Evolutionary conservation across 1,140 invertebrate species (phyloP), one percentile per base, ranked within the genome.

Genomic region (Drosophila erecta): DNA sequence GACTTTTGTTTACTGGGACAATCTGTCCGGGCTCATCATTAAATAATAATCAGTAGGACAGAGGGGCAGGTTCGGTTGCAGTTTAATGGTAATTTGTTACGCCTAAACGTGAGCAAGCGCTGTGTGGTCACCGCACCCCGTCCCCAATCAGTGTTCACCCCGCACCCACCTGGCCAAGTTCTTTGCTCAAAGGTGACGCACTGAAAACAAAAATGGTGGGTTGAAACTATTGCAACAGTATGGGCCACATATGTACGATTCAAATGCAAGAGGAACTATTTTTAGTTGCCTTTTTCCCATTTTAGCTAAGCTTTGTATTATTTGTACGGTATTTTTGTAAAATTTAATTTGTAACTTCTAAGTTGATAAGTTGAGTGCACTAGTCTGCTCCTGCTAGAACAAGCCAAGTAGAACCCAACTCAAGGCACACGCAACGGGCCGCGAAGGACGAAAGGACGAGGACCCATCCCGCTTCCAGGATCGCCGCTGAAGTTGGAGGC

Each of bases 71-170:
- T 27, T 57, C 44, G 57, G 20, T 27, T 41, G 55, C 59, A 77
- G 77, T 75, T 85, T 90, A 90, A 90, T 85, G 70, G 86, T 81
- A 90, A 91, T 91, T 91, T 90, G 84, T 91, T 91, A 91, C 89
- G 89, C 89, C 89, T 91, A 91, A 91, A 91, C 78, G 89, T 85
- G 70, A 64, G 67, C 89, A 91, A 89, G 79, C 90, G 75, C 57
- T 76, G 22, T 76, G 56, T 73, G 74, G 62, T 76, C 74, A 58
- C 62, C 55, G 64, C 51, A 51, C 35, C 41, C 24, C 55, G 73
- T 67, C 49, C 62, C 67, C 79, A 76, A 84, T 62, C 72, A 60
- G 38, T 15, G 10, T 60, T 41, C 40, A 38, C 35, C 24, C 14
- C 12, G 4, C 14, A 40, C 3, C 15, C 47, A 22, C 44, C 27